Percentiles rank a stretch among this genome's conserved stretches.
phyloP scores from a whole-genome alignment of 2,888 invertebrate genomes.

The Stenotaenia linearis region DNA sequence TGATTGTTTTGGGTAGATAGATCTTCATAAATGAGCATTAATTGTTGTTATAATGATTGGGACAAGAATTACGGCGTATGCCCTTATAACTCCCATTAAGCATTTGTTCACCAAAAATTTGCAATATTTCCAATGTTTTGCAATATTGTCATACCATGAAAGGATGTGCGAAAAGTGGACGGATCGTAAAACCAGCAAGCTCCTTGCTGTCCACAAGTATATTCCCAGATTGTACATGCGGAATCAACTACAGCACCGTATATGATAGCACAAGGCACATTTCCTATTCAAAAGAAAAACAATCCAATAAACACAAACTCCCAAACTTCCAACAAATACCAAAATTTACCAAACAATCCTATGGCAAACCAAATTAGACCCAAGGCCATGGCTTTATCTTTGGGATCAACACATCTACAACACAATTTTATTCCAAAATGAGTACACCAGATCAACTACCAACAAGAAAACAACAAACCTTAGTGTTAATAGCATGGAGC shows the following conservation, averaged over 20 bases:
- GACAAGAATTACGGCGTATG: too few relatives aligned
- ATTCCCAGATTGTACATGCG: constrained; percentile 81
- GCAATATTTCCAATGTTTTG: too few relatives aligned
- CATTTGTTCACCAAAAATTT: too few relatives aligned
- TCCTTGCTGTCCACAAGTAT: constrained; percentile 70
- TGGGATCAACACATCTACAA: constrained; percentile 74
- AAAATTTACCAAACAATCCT: constrained; percentile 66
- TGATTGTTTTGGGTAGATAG: too few relatives aligned
- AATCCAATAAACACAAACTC: background rate
- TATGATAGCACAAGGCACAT: constrained; percentile 90
- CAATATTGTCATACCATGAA: constrained; percentile 63
- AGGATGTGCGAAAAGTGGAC: constrained; percentile 73
- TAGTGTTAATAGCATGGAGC: constrained; percentile 81
- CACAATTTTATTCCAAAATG: background rate
- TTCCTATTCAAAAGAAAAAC: constrained; percentile 54
- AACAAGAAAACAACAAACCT: constrained; percentile 37
- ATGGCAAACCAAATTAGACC: constrained; percentile 90
- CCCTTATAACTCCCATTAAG: too few relatives aligned
- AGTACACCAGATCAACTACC: background rate
- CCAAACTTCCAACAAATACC: background rate
- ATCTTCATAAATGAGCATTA: too few relatives aligned
- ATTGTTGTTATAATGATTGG: too few relatives aligned
- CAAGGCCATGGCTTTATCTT: constrained; percentile 91
- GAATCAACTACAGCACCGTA: constrained; percentile 90
- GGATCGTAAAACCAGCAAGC: constrained; percentile 85